These are phyloP conservation scores for Amiota minor DNA, from an alignment of 2,888 invertebrate genomes.

Conservation along the genomic window DNA sequence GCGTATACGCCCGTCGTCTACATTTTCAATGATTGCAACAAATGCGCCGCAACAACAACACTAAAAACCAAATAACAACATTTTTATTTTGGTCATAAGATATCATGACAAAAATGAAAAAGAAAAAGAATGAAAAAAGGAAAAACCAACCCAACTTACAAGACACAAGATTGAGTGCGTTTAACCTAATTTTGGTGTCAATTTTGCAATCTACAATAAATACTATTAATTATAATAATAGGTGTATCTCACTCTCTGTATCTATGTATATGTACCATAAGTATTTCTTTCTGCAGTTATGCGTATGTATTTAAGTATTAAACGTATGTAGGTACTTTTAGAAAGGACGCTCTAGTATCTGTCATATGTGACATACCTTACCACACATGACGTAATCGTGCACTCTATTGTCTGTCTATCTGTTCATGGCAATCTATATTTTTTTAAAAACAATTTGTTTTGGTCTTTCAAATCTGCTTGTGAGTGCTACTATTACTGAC, in stretches of 20 bases:
- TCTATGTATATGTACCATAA: no score
- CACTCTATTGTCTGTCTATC: constrained; percentile 13
- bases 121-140: no score
- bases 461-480: no score
- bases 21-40: constrained; percentile 20
- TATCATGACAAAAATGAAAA: neutral
- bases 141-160: no score
- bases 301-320: neutral
- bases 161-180: constrained; percentile 3
- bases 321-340: constrained; percentile 44
- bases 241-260: no score
- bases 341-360: constrained; percentile 50
- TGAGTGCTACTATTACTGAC: no score
- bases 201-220: constrained; percentile 17
- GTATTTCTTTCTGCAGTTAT: neutral
- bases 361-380: neutral
- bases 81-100: constrained; percentile 8
- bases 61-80: neutral
- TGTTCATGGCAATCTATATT: no score
- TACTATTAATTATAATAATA: no score
- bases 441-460: no score
- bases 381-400: neutral
- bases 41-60: constrained; percentile 1
- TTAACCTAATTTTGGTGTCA: constrained; percentile 19
- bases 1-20: constrained; percentile 57